These are phyloP conservation scores for Ochropleura plecta DNA, from an alignment of 2,888 invertebrate genomes.

Conservation along the genomic window DNA sequence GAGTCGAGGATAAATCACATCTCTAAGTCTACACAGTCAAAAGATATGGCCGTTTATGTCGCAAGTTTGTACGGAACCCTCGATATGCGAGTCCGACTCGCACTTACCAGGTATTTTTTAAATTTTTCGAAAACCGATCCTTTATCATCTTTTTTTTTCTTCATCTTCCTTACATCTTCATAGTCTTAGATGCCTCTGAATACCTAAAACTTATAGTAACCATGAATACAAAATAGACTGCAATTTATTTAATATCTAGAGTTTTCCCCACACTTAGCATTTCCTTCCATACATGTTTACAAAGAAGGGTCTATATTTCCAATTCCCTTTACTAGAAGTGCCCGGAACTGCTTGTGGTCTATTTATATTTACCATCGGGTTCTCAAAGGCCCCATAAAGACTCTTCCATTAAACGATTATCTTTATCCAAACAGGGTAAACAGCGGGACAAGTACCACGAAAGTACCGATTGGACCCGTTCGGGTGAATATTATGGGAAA, in stretches of 20 bases:
- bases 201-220: too few relatives aligned
- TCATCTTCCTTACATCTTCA: too few relatives aligned
- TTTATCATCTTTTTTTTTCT: too few relatives aligned
- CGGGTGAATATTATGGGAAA: conserved; percentile 40
- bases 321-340: conserved; percentile 19
- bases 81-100: neutral
- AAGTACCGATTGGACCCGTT: conserved; percentile 27
- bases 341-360: conserved; percentile 30
- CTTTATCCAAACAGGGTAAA: conserved; percentile 38
- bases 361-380: conserved; percentile 46
- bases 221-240: too few relatives aligned
- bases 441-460: conserved; percentile 25
- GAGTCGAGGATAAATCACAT: too few relatives aligned
- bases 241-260: neutral
- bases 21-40: too few relatives aligned
- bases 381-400: conserved; percentile 36
- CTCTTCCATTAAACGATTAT: conserved; percentile 50
- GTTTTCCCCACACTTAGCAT: neutral
- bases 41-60: too few relatives aligned
- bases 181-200: too few relatives aligned
- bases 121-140: too few relatives aligned
- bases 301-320: conserved; percentile 8
- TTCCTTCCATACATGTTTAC: neutral
- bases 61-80: neutral
- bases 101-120: neutral